Base-by-base conservation (phyloP, 1,140 invertebrate genomes). In the Zophobas morio region DNA sequence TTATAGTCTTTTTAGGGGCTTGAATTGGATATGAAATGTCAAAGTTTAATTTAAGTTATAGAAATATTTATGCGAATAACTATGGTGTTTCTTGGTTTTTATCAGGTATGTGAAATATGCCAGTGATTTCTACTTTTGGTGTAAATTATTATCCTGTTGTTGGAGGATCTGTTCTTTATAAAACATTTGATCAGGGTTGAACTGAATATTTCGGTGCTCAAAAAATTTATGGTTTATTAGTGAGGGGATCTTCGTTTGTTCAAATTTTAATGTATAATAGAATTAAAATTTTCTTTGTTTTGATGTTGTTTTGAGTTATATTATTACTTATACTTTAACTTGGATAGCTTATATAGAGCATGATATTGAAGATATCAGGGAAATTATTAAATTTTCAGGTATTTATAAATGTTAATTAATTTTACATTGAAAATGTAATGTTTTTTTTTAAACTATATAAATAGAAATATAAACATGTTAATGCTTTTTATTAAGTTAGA, bases 361-460 rank as follows among this genome's bases (percentile, higher is more conserved):
- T 88, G 84, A 89, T 87, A 88, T 87, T 90, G 89, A 90, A 90
- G 88, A 88, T 89, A 87, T 89, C 89, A 87, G 82, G 86, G 86
- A 84, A 86, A 84, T 86, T 80, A 78, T 66, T 37, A 79, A 80
- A 81, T 84, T 85, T 84, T 82, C 81, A 66, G 78, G 78, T 81
- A 82, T 85, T 88, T 87, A 86, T 87, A 88, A 87, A 84, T 86
- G 86, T 74, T 81, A 76, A 82, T 85, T 87, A 86, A 84, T 87
- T 87, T 88, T 88, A 88, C 87, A 88, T 84, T 90, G 88, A 90
- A 90, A 90, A 89, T 88, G 87, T 89, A 87, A 87, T 81, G 86
- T n/a, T 88, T 87, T 89, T 88, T 78, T 80, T 85, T 89, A 87
- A 88, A 88, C 88, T 90, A 90, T 89, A 88, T 88, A 86, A 87